Evolutionary conservation across 2,113 vertebrate genomes (phyloP), one percentile per base, ranked within the genome.

Genomic region (Calidris pygmaea): DNA sequence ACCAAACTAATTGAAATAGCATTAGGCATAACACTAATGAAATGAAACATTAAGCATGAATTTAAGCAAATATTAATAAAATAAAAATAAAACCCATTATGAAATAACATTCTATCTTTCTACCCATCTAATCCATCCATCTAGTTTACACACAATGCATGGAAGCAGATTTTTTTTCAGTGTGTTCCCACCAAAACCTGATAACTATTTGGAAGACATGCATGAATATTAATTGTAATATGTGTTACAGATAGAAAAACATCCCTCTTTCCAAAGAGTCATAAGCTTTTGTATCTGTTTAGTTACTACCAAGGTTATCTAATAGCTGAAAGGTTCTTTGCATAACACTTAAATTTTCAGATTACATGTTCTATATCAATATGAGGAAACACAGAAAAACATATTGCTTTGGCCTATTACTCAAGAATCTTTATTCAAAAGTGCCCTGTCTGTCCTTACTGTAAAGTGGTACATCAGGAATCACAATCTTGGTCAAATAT

Each of bases 1-100:
- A 43, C 30, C 34, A 96, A 87, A 76, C 43, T 73, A 91, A 93
- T 62, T 80, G 82, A 94, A 95, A 94, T 82, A 94, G n/a, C 65
- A 55, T 77, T 89, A 92, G 29, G 10, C 18, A 71, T 71, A 95
- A 55, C 43, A 55, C 7, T 92, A 82, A 81, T 85, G 52, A 95
- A 95, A 94, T 39, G 32, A 87, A 93, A 85, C 17, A 65, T 67
- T 90, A 92, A 89, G 12, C 20, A 77, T 59, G 55, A 67, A 79
- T 92, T 92, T 85, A 78, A 56, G 34, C 7, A 89, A 91, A 81
- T 78, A 95, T 30, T 82, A 73, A 35, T 75, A 89, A 90, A 90
- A 88, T 71, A 48, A 93, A 80, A 88, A 73, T 56, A 73, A 80
- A 62, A 9, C 4, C 15, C 11, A 37, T 77, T 73, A 80, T 55